These are phyloP conservation scores for Urocitellus parryii DNA, from an alignment of 2,113 vertebrate species.

Conservation along the genomic window DNA sequence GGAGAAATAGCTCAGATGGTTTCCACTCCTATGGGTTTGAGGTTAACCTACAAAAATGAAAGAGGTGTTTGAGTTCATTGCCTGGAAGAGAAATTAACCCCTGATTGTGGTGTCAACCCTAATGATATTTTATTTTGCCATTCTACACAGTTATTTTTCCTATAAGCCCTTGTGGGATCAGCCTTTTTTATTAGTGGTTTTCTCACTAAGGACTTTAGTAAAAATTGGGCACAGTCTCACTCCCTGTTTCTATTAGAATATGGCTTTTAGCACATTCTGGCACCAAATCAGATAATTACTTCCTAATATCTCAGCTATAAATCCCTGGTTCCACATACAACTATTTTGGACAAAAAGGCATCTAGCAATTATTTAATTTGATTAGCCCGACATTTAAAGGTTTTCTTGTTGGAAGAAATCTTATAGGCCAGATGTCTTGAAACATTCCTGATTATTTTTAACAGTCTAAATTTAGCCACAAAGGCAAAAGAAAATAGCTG, in stretches of 20 bases:
- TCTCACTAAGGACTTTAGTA: constrained; percentile 21
- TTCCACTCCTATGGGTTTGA: background rate
- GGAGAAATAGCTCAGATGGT: background rate
- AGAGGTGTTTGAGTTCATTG: constrained; percentile 17
- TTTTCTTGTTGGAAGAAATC: constrained; percentile 48
- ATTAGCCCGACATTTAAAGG: constrained; percentile 39
- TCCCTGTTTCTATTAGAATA: constrained; percentile 4
- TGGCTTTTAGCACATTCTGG: background rate
- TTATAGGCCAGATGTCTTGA: background rate
- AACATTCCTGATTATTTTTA: constrained; percentile 36
- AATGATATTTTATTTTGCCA: constrained; percentile 47
- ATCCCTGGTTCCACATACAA: constrained; percentile 19
- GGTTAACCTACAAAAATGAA: constrained; percentile 37
- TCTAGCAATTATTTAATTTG: constrained; percentile 7
- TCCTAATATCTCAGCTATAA: constrained; percentile 28
- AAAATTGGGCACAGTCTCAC: background rate
- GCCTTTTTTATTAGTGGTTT: background rate
- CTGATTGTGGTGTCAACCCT: background rate
- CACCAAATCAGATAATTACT: background rate
- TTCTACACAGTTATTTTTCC: background rate
- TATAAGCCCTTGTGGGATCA: background rate
- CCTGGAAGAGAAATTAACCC: constrained; percentile 47
- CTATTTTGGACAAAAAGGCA: background rate
- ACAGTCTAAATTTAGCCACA: constrained; percentile 27
- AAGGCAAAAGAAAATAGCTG: constrained; percentile 32